Conservation (phyloP, 2,888 invertebrate genomes). For the Drosophila hamatofila region DNA sequence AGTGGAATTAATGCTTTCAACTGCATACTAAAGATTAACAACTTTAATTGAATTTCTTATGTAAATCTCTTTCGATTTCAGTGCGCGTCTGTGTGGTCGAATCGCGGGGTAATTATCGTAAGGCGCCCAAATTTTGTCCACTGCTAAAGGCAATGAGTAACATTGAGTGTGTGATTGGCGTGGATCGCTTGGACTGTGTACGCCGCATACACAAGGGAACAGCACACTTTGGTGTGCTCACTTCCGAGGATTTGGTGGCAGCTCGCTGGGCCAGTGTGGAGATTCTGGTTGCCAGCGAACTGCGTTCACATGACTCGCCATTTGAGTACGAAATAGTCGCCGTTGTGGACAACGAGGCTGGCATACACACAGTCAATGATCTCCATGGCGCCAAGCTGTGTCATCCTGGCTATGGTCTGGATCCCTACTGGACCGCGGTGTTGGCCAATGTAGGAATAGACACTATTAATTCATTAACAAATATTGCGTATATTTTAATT, state of each 20-base stretch:
- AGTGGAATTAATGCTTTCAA: slow-evolving; percentile 9
- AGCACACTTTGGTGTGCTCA: slow-evolving; percentile 93
- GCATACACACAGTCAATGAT: slow-evolving; percentile 87
- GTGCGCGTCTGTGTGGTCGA: slow-evolving; percentile 91
- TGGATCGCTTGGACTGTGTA: slow-evolving; percentile 93
- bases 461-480: neutral
- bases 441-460: slow-evolving; percentile 89
- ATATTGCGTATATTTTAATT: neutral
- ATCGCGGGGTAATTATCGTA: slow-evolving; percentile 88
- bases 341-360: slow-evolving; percentile 88
- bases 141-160: slow-evolving; percentile 87
- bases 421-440: slow-evolving; percentile 91
- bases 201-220: slow-evolving; percentile 90
- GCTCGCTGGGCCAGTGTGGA: slow-evolving; percentile 89
- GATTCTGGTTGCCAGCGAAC: slow-evolving; percentile 90
- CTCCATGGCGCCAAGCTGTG: slow-evolving; percentile 91
- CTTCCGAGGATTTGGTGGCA: slow-evolving; percentile 93
- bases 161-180: slow-evolving; percentile 90
- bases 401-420: slow-evolving; percentile 92
- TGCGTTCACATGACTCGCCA: slow-evolving; percentile 86
- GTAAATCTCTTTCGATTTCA: slow-evolving; percentile 71
- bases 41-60: neutral
- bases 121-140: slow-evolving; percentile 88
- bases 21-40: slow-evolving; percentile 15
- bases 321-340: slow-evolving; percentile 89